These are phyloP conservation scores for Sebastes ruberrimus DNA, from an alignment of 2,797 vertebrate genomes.

Conservation along the genomic window DNA sequence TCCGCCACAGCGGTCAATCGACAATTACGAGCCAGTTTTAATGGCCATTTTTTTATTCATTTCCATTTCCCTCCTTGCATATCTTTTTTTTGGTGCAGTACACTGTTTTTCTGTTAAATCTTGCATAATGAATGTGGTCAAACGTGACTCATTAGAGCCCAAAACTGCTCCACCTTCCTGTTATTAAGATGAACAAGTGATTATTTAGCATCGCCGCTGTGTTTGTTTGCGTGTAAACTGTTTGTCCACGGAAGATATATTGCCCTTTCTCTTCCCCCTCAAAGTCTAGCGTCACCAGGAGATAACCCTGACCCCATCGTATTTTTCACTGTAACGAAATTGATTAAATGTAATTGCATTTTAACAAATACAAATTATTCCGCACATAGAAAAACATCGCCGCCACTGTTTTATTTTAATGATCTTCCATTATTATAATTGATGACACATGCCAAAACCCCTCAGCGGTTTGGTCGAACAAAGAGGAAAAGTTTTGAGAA, in stretches of 20 bases:
- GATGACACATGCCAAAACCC: constrained; percentile 55
- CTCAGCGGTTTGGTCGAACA: constrained; percentile 46
- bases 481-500: constrained; percentile 27
- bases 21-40: constrained; percentile 2
- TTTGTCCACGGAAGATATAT: constrained; percentile 33
- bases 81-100: neutral
- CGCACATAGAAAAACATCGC: constrained; percentile 31
- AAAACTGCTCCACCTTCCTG: constrained; percentile 1
- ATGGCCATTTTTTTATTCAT: neutral
- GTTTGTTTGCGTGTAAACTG: constrained; percentile 9
- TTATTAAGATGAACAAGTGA: constrained; percentile 61
- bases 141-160: constrained; percentile 10
- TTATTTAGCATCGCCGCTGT: constrained; percentile 32
- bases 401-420: constrained; percentile 62
- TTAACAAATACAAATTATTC: constrained; percentile 78
- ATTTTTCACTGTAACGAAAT: constrained; percentile 70
- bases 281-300: constrained; percentile 9
- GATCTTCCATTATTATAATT: constrained; percentile 68
- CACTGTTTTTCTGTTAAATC: neutral
- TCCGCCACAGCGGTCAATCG: neutral
- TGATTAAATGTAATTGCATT: constrained; percentile 76
- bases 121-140: constrained; percentile 3
- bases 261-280: constrained; percentile 11
- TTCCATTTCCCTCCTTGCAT: neutral
- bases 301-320: constrained; percentile 41